These are phyloP conservation scores for Thalassaphorura encarpata DNA, from an alignment of 1,140 invertebrate species.

Conservation along the genomic window DNA sequence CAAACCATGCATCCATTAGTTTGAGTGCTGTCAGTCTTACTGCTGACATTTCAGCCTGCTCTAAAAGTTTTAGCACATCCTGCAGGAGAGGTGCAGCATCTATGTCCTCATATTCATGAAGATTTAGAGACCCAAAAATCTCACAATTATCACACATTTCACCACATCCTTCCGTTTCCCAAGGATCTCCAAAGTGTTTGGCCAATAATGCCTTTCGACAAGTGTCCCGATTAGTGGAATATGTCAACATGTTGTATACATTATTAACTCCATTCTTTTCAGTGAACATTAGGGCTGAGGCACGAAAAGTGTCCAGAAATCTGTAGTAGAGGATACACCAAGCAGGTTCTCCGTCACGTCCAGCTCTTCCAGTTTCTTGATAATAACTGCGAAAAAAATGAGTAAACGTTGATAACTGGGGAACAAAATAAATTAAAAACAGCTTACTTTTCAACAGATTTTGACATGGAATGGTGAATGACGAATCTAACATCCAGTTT, in stretches of 20 bases:
- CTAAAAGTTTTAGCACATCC: conserved; percentile 38
- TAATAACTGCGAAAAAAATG: too few species aligned
- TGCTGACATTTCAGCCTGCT: conserved; percentile 34
- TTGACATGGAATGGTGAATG: conserved; percentile 75
- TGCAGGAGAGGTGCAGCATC: conserved; percentile 43
- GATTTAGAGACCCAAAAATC: conserved; percentile 11
- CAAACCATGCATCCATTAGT: conserved; percentile 66
- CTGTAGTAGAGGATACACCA: conserved; percentile 84
- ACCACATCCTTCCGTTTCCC: conserved; percentile 56
- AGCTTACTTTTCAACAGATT: conserved; percentile 87
- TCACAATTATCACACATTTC: conserved; percentile 78
- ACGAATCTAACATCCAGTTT: conserved; percentile 86
- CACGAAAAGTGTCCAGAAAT: conserved; percentile 65
- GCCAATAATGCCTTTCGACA: conserved; percentile 73
- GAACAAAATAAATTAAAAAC: too few species aligned
- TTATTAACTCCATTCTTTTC: conserved; percentile 68
- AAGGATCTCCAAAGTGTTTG: conserved; percentile 75
- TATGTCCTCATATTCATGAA: conserved; percentile 37
- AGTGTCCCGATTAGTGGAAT: conserved; percentile 54
- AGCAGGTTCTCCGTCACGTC: conserved; percentile 69
- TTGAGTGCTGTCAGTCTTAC: conserved; percentile 50
- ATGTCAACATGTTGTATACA: conserved; percentile 66
- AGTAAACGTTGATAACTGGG: too few species aligned
- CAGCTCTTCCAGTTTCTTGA: conserved; percentile 70
- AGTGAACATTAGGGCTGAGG: conserved; percentile 74